Conservation (phyloP, 2,888 invertebrate genomes). For the Scaptomyza parva region DNA sequence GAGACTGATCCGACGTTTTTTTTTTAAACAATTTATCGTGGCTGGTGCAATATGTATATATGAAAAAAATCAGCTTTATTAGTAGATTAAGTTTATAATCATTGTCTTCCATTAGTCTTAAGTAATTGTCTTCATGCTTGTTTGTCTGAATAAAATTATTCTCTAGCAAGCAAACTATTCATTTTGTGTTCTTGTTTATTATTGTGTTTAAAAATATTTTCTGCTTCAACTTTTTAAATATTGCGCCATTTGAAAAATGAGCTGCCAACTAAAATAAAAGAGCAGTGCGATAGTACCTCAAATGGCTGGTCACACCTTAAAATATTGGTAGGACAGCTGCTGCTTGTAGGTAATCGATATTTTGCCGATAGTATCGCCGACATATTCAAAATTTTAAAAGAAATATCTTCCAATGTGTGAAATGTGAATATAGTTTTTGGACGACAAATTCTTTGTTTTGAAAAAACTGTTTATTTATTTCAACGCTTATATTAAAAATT, state of each 20-base stretch:
- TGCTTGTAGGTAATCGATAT: slow-evolving; percentile 13
- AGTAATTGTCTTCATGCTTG: slow-evolving; percentile 64
- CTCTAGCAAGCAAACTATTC: background rate
- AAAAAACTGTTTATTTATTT: slow-evolving; percentile 79
- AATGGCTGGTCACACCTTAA: background rate
- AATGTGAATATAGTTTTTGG: background rate
- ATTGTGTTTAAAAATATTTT: background rate
- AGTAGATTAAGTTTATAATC: slow-evolving; percentile 45
- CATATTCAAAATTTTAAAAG: background rate
- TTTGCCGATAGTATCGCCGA: background rate
- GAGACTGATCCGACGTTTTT: slow-evolving; percentile 43
- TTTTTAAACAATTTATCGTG: slow-evolving; percentile 17
- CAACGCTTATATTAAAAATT: slow-evolving; percentile 78
- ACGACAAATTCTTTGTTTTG: slow-evolving; percentile 51
- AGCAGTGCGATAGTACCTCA: too few relatives aligned
- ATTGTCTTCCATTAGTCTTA: slow-evolving; percentile 57
- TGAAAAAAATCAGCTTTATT: slow-evolving; percentile 24
- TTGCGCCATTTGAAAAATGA: background rate
- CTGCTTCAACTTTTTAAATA: background rate
- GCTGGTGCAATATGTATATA: slow-evolving; percentile 40
- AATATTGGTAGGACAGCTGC: background rate
- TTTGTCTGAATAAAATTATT: slow-evolving; percentile 56
- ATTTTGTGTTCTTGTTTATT: background rate
- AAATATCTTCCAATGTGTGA: background rate
- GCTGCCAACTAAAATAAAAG: slow-evolving; percentile 13